Percentiles rank a stretch among this genome's conserved stretches.
Evolutionary conservation across 2,113 vertebrate genomes (phyloP).

Genomic region (Entelurus aequoreus): DNA sequence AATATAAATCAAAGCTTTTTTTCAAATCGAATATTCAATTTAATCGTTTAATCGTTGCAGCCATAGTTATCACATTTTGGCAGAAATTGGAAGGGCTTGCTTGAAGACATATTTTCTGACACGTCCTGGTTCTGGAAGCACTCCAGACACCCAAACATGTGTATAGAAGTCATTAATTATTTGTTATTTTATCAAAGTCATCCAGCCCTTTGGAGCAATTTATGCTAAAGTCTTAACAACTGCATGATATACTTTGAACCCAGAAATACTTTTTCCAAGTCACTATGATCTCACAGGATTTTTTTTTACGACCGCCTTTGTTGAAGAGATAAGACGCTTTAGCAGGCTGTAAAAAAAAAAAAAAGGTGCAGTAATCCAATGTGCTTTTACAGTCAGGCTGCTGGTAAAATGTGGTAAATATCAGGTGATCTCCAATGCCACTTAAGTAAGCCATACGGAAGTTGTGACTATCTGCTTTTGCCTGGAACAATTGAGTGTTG

Average conservation of each 20-base stretch:
- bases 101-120: too few relatives aligned
- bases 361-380: not conserved
- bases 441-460: too few relatives aligned
- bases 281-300: not conserved
- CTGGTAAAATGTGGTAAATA: not conserved
- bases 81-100: too few relatives aligned
- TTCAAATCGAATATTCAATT: too few relatives aligned
- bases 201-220: not conserved
- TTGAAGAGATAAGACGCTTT: not conserved
- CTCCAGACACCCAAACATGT: too few relatives aligned
- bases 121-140: too few relatives aligned
- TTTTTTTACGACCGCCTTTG: slow-evolving; percentile 20
- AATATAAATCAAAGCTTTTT: too few relatives aligned
- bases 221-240: not conserved
- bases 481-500: not conserved
- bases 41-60: too few relatives aligned
- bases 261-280: slow-evolving; percentile 18
- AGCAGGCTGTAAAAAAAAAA: too few relatives aligned
- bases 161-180: not conserved
- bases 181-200: not conserved
- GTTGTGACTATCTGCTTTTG: too few relatives aligned
- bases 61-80: too few relatives aligned
- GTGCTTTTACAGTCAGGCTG: not conserved
- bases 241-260: slow-evolving; percentile 33
- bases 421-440: not conserved